Evolutionary conservation across 2,797 vertebrate species (phyloP).

Genomic region (Myiothlypis chrysogaster): DNA sequence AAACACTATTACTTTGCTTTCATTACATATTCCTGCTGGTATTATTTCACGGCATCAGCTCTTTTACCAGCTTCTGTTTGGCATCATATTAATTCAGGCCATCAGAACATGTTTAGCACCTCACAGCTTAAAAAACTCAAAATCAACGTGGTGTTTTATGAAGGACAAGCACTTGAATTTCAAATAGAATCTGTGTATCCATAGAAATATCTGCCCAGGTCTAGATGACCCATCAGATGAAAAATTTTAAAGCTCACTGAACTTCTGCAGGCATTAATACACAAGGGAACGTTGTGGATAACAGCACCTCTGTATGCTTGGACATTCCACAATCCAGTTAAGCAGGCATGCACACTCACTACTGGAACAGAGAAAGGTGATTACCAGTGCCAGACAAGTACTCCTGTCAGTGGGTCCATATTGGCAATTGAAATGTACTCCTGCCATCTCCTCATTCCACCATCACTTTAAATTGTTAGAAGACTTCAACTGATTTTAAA

Average conservation of each 20-base stretch:
- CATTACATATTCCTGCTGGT: slow-evolving; percentile 17
- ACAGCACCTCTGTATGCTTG: not conserved
- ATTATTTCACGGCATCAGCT: not conserved
- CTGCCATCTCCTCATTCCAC: not conserved
- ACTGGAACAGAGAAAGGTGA: fast-evolving
- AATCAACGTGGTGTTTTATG: not conserved
- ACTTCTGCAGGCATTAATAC: not conserved
- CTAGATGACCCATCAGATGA: not conserved
- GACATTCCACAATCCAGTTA: not conserved
- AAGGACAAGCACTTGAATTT: not conserved
- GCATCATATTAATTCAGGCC: not conserved
- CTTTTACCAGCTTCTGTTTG: slow-evolving; percentile 4
- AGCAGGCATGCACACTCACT: not conserved
- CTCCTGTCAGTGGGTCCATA: not conserved
- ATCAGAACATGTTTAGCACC: not conserved
- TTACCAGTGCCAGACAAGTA: not conserved
- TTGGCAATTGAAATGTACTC: not conserved
- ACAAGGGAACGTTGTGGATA: not conserved
- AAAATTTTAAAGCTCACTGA: not conserved
- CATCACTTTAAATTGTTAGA: not conserved
- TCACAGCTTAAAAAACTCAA: not conserved
- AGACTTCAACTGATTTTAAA: not conserved
- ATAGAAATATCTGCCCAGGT: not conserved
- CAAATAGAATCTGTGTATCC: not conserved
- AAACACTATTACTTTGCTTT: slow-evolving; percentile 37